These are phyloP conservation scores for Semotilus atromaculatus DNA, from an alignment of 2,797 vertebrate genomes.

Conservation along the genomic window DNA sequence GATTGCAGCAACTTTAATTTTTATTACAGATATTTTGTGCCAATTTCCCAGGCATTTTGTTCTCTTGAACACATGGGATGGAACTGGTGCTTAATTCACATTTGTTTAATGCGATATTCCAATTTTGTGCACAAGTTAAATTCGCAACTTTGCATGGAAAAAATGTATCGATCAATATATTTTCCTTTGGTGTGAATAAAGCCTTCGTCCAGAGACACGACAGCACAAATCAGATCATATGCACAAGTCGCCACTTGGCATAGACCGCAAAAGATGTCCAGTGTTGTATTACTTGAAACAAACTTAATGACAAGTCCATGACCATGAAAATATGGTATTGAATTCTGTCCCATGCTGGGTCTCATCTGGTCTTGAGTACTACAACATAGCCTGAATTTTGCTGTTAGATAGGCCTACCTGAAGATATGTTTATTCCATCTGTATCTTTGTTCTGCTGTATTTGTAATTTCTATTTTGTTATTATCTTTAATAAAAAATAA, in stretches of 20 bases:
- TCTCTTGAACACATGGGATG: no score
- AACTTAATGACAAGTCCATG: neutral
- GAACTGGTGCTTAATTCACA: no score
- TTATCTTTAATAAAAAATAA: neutral
- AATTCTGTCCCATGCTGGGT: neutral
- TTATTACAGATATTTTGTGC: no score
- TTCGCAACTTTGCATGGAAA: neutral
- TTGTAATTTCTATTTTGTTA: neutral
- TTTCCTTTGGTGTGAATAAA: neutral
- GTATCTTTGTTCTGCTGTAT: neutral
- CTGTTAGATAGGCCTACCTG: neutral
- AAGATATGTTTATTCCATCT: neutral
- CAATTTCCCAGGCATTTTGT: no score
- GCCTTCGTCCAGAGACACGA: neutral
- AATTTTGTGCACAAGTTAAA: no score
- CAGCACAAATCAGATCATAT: neutral
- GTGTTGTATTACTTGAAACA: neutral
- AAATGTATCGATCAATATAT: neutral
- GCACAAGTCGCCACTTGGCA: neutral
- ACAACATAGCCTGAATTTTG: neutral
- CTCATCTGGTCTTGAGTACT: neutral
- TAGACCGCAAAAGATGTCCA: neutral
- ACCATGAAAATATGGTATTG: neutral
- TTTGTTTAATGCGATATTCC: no score
- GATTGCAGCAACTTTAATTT: no score